Base-by-base conservation (phyloP, 2,113 vertebrate species). In the Megaceryle maxima region DNA sequence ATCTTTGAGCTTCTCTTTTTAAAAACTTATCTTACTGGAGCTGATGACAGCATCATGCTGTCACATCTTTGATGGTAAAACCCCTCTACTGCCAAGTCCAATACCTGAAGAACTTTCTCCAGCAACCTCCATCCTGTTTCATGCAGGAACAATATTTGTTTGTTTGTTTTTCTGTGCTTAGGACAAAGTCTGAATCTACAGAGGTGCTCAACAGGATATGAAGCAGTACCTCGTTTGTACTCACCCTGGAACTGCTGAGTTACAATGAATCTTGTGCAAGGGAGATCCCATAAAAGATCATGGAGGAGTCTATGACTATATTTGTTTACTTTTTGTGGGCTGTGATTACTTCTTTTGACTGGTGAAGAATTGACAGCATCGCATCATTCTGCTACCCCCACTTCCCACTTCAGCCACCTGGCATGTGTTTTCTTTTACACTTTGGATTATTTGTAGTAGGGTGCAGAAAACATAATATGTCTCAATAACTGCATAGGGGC, bases 391-490 rank as follows among this genome's bases (percentile, higher is more conserved):
- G 83, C 66, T 96, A 92, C 62, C 66, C 39, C 86, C 83, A 89
- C 92, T 94, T 97, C 96, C 90, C 94, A 96, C 96, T 92, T 93
- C 43, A 92, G 53, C 95, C 96, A 95, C 95, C 92, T 97, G 96
- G 83, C 57, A 33, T 89, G 29, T n/a, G 63, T 80, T 90, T 82
- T 85, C 64, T 81, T 83, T 96, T 91, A 79, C 80, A 94, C 56
- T 94, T 92, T 60, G 44, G n/a, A 86, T 62, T 90, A 78, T 88
- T 91, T 94, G 69, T 11, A 72, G 77, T 64, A 69, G 26, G 24
- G 51, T 79, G 44, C 53, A 93, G 62, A 87, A 92, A 75, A 75
- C 44, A 9, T 78, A 90, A 66, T 68, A 69, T 53, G 51, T 88
- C 46, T 96, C 87, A 96, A 48, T 68, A 77, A 72, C 74, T 96